Conservation (phyloP, 2,797 vertebrate species). For the Clamator glandarius region DNA sequence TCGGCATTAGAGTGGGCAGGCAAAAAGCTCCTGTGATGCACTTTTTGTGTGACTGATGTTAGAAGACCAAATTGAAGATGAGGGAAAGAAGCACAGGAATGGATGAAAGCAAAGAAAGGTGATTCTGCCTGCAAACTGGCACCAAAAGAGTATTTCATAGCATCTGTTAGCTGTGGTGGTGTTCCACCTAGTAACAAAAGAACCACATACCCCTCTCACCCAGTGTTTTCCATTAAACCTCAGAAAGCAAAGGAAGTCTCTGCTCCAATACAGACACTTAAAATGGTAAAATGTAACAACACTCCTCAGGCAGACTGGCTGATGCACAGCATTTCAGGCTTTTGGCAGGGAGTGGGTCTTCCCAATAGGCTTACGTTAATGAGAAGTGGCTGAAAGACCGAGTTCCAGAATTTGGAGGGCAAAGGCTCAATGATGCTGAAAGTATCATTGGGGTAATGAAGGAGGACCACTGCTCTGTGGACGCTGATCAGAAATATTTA, state of each 20-base stretch:
- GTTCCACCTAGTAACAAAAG: background rate
- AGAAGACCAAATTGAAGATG: background rate
- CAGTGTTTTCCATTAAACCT: background rate
- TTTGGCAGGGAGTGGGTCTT: background rate
- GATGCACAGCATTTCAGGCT: background rate
- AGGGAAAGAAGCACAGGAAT: background rate
- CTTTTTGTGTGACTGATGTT: background rate
- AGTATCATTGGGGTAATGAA: background rate
- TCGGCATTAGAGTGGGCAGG: fast-evolving
- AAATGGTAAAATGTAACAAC: background rate
- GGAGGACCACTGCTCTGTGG: background rate
- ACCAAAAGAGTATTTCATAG: background rate
- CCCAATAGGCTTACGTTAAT: background rate
- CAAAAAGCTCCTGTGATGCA: background rate
- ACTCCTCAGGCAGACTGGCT: background rate
- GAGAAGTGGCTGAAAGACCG: background rate
- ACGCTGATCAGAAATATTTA: background rate
- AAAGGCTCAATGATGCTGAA: background rate
- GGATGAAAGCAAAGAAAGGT: background rate
- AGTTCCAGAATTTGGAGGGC: background rate
- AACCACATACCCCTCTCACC: background rate
- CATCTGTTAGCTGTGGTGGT: background rate
- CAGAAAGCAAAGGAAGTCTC: background rate
- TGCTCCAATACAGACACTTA: background rate
- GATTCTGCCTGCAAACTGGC: background rate